These are phyloP conservation scores for Thunnus albacares DNA, from an alignment of 2,797 vertebrate species.

Conservation along the genomic window DNA sequence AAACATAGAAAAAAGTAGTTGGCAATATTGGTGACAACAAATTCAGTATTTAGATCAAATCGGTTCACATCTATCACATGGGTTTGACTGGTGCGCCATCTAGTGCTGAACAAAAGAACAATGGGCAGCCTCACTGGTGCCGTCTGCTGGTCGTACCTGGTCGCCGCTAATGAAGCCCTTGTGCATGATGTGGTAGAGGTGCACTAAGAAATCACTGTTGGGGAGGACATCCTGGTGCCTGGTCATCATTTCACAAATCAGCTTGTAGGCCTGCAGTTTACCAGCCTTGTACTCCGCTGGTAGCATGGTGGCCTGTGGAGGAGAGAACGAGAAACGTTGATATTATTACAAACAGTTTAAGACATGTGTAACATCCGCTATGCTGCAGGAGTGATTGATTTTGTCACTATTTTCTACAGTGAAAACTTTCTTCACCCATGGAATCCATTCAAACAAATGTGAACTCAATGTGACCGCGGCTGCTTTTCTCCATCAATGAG, in stretches of 20 bases:
- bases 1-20: constrained; percentile 20
- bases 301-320: constrained; percentile 90
- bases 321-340: background rate
- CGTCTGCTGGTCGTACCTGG: constrained; percentile 88
- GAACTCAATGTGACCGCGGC: background rate
- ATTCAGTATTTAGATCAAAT: background rate
- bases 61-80: background rate
- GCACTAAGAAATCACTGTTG: constrained; percentile 95
- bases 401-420: background rate
- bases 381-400: background rate
- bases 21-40: constrained; percentile 12
- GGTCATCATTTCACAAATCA: constrained; percentile 99
- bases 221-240: constrained; percentile 96
- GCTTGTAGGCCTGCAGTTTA: constrained; percentile 94
- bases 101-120: constrained; percentile 49
- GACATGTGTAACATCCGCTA: background rate
- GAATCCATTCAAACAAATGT: background rate
- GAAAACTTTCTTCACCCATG: background rate
- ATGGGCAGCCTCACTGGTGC: background rate
- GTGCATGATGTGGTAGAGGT: constrained; percentile 96
- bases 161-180: constrained; percentile 93
- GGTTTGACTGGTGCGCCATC: constrained; percentile 69
- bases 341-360: background rate
- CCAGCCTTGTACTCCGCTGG: constrained; percentile 94
- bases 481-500: background rate